phyloP scores from a whole-genome alignment of 2,888 invertebrate genomes.

The Dichetophora obliterata region DNA sequence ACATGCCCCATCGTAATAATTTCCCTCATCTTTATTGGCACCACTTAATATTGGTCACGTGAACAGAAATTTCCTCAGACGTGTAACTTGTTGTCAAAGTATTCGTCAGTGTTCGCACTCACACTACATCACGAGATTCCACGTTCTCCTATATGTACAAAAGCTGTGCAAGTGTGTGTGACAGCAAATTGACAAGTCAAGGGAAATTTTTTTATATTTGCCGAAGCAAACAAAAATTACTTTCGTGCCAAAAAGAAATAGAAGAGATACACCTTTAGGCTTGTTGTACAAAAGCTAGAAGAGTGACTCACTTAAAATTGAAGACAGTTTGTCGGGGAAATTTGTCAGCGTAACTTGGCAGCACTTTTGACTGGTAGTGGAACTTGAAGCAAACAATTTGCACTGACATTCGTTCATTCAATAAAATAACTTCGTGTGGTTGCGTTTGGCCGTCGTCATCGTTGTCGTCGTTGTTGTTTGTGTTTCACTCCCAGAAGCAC shows the following conservation, averaged over 20 bases:
- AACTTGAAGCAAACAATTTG: background rate
- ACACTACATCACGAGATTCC: background rate
- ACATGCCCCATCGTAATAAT: background rate
- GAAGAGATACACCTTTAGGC: background rate
- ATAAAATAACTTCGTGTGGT: slow-evolving; percentile 38
- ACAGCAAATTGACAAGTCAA: background rate
- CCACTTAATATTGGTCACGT: slow-evolving; percentile 49
- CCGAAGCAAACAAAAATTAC: background rate
- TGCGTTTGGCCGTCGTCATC: slow-evolving; percentile 38
- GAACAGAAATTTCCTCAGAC: slow-evolving; percentile 42
- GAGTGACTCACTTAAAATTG: background rate
- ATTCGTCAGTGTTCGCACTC: background rate
- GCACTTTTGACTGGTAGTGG: slow-evolving; percentile 44
- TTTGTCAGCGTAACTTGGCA: slow-evolving; percentile 37
- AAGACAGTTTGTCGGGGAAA: background rate
- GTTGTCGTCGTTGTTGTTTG: slow-evolving; percentile 38
- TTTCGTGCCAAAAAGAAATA: background rate
- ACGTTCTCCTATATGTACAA: slow-evolving; percentile 24
- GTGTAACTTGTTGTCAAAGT: slow-evolving; percentile 41
- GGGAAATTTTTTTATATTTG: background rate
- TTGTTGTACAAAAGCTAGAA: background rate
- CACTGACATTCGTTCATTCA: slow-evolving; percentile 44
- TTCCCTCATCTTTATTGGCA: slow-evolving; percentile 35
- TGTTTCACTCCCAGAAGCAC: slow-evolving; percentile 8
- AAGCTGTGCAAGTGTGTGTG: slow-evolving; percentile 1